A percentile compares a stretch with the other conserved stretches of the same genome.
Conservation (phyloP, 2,113 vertebrate genomes). For the Austrofundulus limnaeus region DNA sequence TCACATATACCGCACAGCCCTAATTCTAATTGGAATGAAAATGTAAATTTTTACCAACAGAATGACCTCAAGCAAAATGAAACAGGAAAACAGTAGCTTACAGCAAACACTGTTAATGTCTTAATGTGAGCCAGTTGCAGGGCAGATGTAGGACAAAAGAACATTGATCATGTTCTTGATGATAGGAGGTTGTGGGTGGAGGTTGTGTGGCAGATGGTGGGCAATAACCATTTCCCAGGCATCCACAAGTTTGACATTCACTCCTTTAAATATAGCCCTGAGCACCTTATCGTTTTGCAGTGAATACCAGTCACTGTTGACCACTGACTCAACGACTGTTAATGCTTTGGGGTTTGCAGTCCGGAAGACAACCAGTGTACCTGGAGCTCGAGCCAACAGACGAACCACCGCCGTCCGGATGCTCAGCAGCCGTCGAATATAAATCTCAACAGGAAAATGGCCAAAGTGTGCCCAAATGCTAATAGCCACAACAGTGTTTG, state of each 20-base stretch:
- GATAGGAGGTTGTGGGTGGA: slow-evolving; percentile 87
- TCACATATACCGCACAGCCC: too few species aligned
- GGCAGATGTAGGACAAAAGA: slow-evolving; percentile 86
- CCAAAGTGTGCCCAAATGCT: slow-evolving; percentile 92
- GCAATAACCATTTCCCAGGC: slow-evolving; percentile 94
- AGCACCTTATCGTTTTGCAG: slow-evolving; percentile 85
- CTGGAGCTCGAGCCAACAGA: slow-evolving; percentile 85
- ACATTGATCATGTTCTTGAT: slow-evolving; percentile 88
- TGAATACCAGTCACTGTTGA: slow-evolving; percentile 92
- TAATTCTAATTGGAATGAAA: too few species aligned
- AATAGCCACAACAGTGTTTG: slow-evolving; percentile 83
- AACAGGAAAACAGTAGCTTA: too few species aligned
- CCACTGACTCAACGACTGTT: slow-evolving; percentile 82
- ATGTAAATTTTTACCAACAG: too few species aligned
- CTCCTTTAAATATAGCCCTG: slow-evolving; percentile 86
- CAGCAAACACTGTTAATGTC: too few species aligned
- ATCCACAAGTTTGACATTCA: slow-evolving; percentile 86
- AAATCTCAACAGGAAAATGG: slow-evolving; percentile 87
- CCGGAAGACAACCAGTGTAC: slow-evolving; percentile 82
- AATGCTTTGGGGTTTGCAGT: slow-evolving; percentile 86
- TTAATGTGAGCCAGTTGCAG: too few species aligned
- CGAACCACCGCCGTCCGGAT: slow-evolving; percentile 84
- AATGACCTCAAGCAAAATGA: too few species aligned
- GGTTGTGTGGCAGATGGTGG: slow-evolving; percentile 84
- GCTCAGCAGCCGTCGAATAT: slow-evolving; percentile 84